Base-by-base conservation (phyloP, 2,113 vertebrate species). In the Cyanoderma ruficeps region DNA sequence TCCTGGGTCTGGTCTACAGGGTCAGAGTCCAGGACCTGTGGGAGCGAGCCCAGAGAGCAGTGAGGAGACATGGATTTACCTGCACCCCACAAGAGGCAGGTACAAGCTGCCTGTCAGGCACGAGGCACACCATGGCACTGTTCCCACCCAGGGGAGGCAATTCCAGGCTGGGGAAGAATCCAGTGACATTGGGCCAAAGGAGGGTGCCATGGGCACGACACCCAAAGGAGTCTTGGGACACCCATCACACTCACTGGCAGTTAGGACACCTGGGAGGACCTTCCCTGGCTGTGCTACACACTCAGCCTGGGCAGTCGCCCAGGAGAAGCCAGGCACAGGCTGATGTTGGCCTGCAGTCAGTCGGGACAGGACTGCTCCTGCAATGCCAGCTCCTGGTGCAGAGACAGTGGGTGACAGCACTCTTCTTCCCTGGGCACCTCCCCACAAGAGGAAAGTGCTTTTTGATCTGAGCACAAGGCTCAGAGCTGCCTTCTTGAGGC, bases 11-110 rank as follows among this genome's bases (percentile, higher is more conserved):
- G 98, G 87, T 99, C 99, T 3, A 98, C 98, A 1, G 99, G 99
- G 96, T 99, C 99, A 1, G 99, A 99, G 92, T 99, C 99, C 95
- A 99, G 97, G 65, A 99, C 99, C 99, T 99, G 59, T 11, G 79
- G 71, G 47, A 92, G 9, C 83, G 84, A 97, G 44, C 28, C 56
- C 87, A 86, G 39, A 83, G 39, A 28, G 25, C 25, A 74, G 33
- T 83, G 41, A 94, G 72, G 63, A 85, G 35, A 64, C 24, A 57
- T 0, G 12, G 57, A 83, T 52, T 31, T 28, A 74, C 8, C 23
- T 27, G 18, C 46, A 74, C 25, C 16, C 75, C 39, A 65, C 31
- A 71, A 24, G 33, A 76, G 53, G 37, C 27, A 70, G 0, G 2
- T 24, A 50, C 35, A 77, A 69, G 27, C 42, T 83, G 53, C n/a